Evolutionary conservation across 2,113 vertebrate species (phyloP), one percentile per base, ranked within the genome.

Genomic region (Nymphicus hollandicus): DNA sequence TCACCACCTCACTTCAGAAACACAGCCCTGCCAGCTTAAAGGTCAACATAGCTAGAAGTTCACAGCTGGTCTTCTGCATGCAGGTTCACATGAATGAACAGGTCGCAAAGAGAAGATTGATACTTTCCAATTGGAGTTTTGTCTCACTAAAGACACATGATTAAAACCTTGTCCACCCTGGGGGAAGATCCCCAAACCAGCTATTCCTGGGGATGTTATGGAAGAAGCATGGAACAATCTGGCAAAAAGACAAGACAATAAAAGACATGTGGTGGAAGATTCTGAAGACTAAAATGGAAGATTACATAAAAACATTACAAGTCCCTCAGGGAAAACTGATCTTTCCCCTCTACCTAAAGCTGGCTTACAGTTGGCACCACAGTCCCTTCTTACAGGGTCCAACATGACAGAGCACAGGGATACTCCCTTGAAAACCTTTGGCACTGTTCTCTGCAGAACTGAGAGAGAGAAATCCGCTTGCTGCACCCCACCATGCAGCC

Each of bases 361-460:
- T 81, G 65, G 19, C 44, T 39, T 76, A 64, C 27, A 39, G 16
- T 8, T 53, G n/a, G 50, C 1, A 0, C 24, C 46, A 27, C 0
- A 88, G 29, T 23, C 27, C 18, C 39, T 64, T 83, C n/a, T 52
- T 53, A 65, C 0, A 1, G 17, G 11, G 55, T 46, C 49, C 79
- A 70, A 17, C 39, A 53, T 0, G 4, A 64, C 0, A 0, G 12
- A 16, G 39, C 52, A 88, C 35, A 15, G 8, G n/a, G 24, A 37
- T 73, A 11, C 52, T 50, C 25, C 47, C 47, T 33, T 8, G 6
- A 72, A 78, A 86, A 31, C 13, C 17, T 76, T 12, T 24, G n/a
- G 15, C 43, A n/a, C 4, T n/a, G 14, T 47, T 43, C 35, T 76
- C 35, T 52, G 64, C 17, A 24, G 52, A 89, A 61, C 23, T 56